These are phyloP conservation scores for Coleophora flavipennella DNA, from an alignment of 2,888 invertebrate genomes.

Conservation along the genomic window DNA sequence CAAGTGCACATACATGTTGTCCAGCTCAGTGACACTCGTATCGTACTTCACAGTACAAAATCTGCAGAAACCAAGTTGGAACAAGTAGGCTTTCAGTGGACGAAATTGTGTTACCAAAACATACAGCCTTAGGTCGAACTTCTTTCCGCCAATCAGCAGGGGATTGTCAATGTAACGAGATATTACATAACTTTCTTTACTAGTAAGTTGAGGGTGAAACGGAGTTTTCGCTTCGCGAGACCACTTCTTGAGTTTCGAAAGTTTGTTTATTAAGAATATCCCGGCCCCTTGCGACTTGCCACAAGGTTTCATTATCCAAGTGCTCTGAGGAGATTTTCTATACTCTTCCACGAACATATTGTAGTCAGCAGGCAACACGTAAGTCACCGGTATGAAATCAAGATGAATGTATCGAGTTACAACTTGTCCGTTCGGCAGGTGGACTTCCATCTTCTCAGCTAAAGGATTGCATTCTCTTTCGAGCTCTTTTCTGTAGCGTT, in stretches of 20 bases:
- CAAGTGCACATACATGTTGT: slow-evolving; percentile 96
- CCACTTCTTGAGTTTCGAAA: slow-evolving; percentile 94
- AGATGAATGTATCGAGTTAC: slow-evolving; percentile 82
- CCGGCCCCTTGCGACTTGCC: slow-evolving; percentile 95
- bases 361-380: slow-evolving; percentile 95
- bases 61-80: slow-evolving; percentile 93
- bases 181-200: slow-evolving; percentile 96
- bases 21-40: slow-evolving; percentile 88
- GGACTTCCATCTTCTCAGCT: slow-evolving; percentile 78
- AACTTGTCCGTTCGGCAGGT: slow-evolving; percentile 73
- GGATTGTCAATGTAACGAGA: slow-evolving; percentile 97
- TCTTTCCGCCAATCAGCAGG: slow-evolving; percentile 95
- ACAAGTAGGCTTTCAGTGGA: slow-evolving; percentile 94
- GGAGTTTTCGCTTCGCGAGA: slow-evolving; percentile 88
- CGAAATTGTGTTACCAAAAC: slow-evolving; percentile 94
- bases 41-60: slow-evolving; percentile 98
- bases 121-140: slow-evolving; percentile 94
- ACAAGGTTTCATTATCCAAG: slow-evolving; percentile 98
- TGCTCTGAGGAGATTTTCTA: slow-evolving; percentile 92
- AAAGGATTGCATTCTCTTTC: slow-evolving; percentile 90
- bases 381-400: slow-evolving; percentile 95
- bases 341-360: slow-evolving; percentile 98
- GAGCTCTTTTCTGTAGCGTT: slow-evolving; percentile 91
- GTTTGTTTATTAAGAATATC: slow-evolving; percentile 94
- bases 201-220: slow-evolving; percentile 84